These are phyloP conservation scores for Coremacera marginata DNA, from an alignment of 2,888 invertebrate genomes.

Conservation along the genomic window DNA sequence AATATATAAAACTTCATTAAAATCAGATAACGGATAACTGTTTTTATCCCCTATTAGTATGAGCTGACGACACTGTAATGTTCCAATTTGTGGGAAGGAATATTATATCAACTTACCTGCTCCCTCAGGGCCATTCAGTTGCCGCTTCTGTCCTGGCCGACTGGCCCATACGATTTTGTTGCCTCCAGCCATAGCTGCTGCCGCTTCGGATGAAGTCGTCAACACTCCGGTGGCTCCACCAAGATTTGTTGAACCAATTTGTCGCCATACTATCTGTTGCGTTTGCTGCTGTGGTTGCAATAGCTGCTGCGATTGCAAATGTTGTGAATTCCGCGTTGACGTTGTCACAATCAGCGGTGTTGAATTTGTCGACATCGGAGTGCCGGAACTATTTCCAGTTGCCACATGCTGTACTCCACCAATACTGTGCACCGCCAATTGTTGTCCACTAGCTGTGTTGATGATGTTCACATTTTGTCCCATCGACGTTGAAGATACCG, in stretches of 20 bases:
- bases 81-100: not conserved
- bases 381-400: conserved; percentile 40
- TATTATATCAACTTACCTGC: conserved; percentile 53
- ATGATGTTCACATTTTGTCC: conserved; percentile 60
- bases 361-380: conserved; percentile 50
- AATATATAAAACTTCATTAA: no score
- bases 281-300: conserved; percentile 55
- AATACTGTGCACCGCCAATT: conserved; percentile 63
- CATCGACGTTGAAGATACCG: conserved; percentile 39
- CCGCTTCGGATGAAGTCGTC: conserved; percentile 55
- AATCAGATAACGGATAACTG: no score
- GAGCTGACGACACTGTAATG: not conserved
- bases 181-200: conserved; percentile 56
- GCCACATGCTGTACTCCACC: conserved; percentile 55
- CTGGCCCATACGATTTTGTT: conserved; percentile 65
- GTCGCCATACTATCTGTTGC: conserved; percentile 65
- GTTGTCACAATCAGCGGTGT: conserved; percentile 61
- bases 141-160: conserved; percentile 61
- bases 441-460: conserved; percentile 62
- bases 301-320: conserved; percentile 51
- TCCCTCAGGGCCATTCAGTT: conserved; percentile 67
- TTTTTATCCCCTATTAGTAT: not conserved
- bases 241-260: conserved; percentile 57
- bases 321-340: conserved; percentile 56
- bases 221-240: conserved; percentile 57